Conservation (phyloP, 2,888 invertebrate genomes). For the Hyppa rectilinea region DNA sequence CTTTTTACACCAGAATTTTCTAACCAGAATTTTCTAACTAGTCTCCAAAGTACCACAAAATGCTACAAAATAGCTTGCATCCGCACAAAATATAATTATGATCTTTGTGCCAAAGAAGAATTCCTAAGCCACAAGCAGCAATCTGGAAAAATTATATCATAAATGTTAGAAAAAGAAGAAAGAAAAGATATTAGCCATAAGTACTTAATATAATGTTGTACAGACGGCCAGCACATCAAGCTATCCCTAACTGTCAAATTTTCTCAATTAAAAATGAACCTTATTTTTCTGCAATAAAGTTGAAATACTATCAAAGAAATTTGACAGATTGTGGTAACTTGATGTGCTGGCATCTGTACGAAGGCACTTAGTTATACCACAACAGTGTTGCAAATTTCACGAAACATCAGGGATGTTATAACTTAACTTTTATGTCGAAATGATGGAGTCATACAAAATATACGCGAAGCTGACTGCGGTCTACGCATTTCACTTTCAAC, state of each 20-base stretch:
- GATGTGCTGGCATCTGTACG: too few relatives aligned
- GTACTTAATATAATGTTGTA: constrained; percentile 49
- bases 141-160: constrained; percentile 46
- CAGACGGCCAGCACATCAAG: too few relatives aligned
- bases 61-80: constrained; percentile 27
- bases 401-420: constrained; percentile 52
- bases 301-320: too few relatives aligned
- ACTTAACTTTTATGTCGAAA: constrained; percentile 44
- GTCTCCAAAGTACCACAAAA: constrained; percentile 29
- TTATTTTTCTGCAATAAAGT: too few relatives aligned
- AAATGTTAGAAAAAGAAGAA: constrained; percentile 45
- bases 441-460: constrained; percentile 51
- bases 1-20: not conserved
- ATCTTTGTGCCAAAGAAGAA: constrained; percentile 22
- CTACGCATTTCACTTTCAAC: constrained; percentile 65
- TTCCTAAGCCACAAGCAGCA: constrained; percentile 38
- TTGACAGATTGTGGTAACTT: too few relatives aligned
- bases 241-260: too few relatives aligned
- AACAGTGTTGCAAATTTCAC: constrained; percentile 55
- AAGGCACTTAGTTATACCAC: constrained; percentile 38
- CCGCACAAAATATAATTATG: constrained; percentile 44
- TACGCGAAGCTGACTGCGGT: constrained; percentile 43
- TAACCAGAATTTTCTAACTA: not conserved
- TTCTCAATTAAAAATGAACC: too few relatives aligned
- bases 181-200: constrained; percentile 40